phyloP scores from a whole-genome alignment of 2,797 vertebrate genomes.

The Picus viridis region DNA sequence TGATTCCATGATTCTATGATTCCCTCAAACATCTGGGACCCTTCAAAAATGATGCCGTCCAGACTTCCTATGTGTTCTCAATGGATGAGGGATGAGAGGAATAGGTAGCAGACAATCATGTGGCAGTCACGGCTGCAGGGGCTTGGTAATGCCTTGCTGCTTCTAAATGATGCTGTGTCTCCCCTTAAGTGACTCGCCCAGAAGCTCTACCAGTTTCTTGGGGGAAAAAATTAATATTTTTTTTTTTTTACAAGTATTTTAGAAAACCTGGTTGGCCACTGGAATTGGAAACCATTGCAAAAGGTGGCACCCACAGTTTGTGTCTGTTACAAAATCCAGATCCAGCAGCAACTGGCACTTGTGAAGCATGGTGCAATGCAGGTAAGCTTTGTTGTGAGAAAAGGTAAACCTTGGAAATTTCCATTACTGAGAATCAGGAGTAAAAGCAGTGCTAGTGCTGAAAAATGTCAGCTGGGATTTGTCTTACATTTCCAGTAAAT shows the following conservation, averaged over 20 bases:
- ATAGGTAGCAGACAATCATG: no score
- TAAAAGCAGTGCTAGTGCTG: neutral
- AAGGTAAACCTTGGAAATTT: neutral
- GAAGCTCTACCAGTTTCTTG: neutral
- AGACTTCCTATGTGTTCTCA: neutral
- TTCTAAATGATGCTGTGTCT: neutral
- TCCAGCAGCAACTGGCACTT: neutral
- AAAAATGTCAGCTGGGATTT: neutral
- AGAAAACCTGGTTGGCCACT: neutral
- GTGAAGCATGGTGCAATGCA: rapidly evolving
- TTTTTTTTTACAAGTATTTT: neutral
- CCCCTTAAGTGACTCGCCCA: neutral
- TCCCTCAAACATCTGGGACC: neutral
- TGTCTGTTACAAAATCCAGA: neutral
- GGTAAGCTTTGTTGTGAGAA: neutral
- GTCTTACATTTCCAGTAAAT: neutral
- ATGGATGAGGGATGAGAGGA: neutral
- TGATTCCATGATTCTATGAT: no score
- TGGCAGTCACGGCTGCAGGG: neutral
- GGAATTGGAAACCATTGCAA: neutral
- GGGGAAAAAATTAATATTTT: neutral
- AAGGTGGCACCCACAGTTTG: neutral
- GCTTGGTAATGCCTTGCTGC: neutral
- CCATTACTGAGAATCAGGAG: neutral
- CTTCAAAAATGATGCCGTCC: neutral